A percentile compares a stretch with the other conserved stretches of the same genome.
These are phyloP conservation scores for Ctenopoma kingsleyae DNA, from an alignment of 2,797 vertebrate species.

Conservation along the genomic window DNA sequence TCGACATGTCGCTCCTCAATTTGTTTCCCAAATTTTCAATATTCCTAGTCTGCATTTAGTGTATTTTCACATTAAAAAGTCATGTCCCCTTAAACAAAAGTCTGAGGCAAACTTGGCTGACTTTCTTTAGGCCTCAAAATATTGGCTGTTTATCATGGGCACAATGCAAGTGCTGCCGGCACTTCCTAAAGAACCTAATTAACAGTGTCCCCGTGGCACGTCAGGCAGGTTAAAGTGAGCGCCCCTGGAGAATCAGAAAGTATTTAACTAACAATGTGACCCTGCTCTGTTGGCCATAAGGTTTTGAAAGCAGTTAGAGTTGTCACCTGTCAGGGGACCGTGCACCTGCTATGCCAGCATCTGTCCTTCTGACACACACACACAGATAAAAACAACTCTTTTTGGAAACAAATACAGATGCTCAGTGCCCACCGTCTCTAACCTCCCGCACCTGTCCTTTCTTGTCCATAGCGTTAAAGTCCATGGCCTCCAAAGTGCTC, in stretches of 20 bases:
- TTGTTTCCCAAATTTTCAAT: too few relatives aligned
- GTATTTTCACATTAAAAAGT: not conserved
- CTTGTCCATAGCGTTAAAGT: slow-evolving; percentile 65
- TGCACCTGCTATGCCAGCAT: slow-evolving; percentile 61
- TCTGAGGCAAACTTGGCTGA: not conserved
- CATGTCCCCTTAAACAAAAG: not conserved
- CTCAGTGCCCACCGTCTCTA: slow-evolving; percentile 25
- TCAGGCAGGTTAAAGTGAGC: slow-evolving; percentile 45
- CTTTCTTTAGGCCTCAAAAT: not conserved
- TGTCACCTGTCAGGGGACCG: slow-evolving; percentile 71
- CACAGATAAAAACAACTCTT: slow-evolving; percentile 31
- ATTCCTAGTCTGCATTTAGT: too few relatives aligned
- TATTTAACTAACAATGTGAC: slow-evolving; percentile 81
- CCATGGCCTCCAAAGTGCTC: slow-evolving; percentile 43
- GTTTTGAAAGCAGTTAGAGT: slow-evolving; percentile 61
- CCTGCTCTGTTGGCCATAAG: slow-evolving; percentile 73
- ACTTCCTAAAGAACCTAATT: slow-evolving; percentile 56
- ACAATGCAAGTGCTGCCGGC: slow-evolving; percentile 4
- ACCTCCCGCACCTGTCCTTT: slow-evolving; percentile 70
- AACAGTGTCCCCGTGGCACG: slow-evolving; percentile 53
- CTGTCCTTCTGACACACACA: slow-evolving; percentile 55
- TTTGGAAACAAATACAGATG: slow-evolving; percentile 46
- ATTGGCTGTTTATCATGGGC: slow-evolving; percentile 25
- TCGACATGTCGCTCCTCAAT: too few relatives aligned
- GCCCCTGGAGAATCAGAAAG: slow-evolving; percentile 62